Base-by-base conservation (phyloP, 2,888 invertebrate species). In the Coelogynopora nodosa region DNA sequence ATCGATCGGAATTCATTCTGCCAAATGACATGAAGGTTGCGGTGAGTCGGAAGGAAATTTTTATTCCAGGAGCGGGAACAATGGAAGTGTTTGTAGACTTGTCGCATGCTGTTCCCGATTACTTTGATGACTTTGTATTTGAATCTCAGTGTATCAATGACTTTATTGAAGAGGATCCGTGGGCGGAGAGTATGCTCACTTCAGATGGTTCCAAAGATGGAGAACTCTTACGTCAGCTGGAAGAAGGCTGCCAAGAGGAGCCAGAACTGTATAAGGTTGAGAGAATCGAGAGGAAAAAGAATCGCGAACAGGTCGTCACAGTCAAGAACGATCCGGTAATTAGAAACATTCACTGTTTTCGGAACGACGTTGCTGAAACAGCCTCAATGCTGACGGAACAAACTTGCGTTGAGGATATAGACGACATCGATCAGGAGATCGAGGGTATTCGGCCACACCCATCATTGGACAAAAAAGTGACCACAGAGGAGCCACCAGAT, bases 1-100 rank as follows among this genome's bases (percentile, higher is more conserved):
- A 86, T 86, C 67, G 87, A 26, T 86, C 85, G 1, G 87, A 86
- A 1, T 86, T 86, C 29, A 29, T 86, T 10, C 84, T 86, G 0
- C 87, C 87, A 13, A 67, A 86, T 29, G 85, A 86, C 29, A 86
- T 30, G 27, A 67, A 85, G 23, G 84, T 86, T 1, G 84, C 84
- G 28, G 84, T 86, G 13, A 86, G 26, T 67, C 84, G 82, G 28
- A 31, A 86, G 74, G 87, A 86, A 30, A 86, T 86, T 28, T 86
- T 86, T 30, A n/a, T 86, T 26, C 87, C 87, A n/a, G 67, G 67
- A 1, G 84, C 86, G 1, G 30, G 67, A 28, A 49, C 67, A 29
- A 83, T 67, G 29, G 30, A 67, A n/a, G 87, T 86, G 1, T 86
- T 67, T 18, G 87, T 86, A 23, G 30, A 86, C 27, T 10, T 86